Evolutionary conservation across 2,888 invertebrate genomes (phyloP), one percentile per base, ranked within the genome.

Genomic region (Euplexia lucipara): DNA sequence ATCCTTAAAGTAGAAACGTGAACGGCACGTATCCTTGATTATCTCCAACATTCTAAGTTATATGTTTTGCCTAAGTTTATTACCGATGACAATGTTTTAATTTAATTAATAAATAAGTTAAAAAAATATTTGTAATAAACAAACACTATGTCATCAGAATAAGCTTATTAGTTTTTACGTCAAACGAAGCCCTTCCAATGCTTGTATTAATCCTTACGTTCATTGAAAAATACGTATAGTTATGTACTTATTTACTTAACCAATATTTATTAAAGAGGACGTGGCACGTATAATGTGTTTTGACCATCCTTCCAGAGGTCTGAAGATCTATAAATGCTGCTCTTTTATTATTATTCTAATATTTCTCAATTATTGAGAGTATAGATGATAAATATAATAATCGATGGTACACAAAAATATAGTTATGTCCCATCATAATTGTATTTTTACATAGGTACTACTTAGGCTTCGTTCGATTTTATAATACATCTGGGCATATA

Each of bases 151-250:
- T 30, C 30, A 57, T 77, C 73, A 76, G 3, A 56, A 52, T 73
- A 70, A 69, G 70, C 73, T 64, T 49, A 68, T 77, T 74, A 69
- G 70, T 66, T 70, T 51, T 54, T 53, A 75, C 70, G 65, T 68
- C 65, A 68, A 47, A 6, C 9, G 72, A 75, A 79, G 53, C 76
- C 75, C 8, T 56, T 44, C 9, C 45, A 49, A 60, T 51, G 63
- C 37, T 70, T 53, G 14, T 20, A 62, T 53, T 61, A 32, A 56
- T 37, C 9, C 4, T 22, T 44, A n/a, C 9, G n/a, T 58, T 32
- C 39, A 48, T 42, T 37, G 9, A 39, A 48, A 10, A 37, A 0
- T 16, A 14, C 12, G 37, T 9, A 42, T n/a, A 9, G 32, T 14
- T 12, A 26, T 30, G 12, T 16, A 16, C 4, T 9, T 39, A 7